Base-by-base conservation (phyloP, 1,140 invertebrate genomes). In the Carposina sasakii region DNA sequence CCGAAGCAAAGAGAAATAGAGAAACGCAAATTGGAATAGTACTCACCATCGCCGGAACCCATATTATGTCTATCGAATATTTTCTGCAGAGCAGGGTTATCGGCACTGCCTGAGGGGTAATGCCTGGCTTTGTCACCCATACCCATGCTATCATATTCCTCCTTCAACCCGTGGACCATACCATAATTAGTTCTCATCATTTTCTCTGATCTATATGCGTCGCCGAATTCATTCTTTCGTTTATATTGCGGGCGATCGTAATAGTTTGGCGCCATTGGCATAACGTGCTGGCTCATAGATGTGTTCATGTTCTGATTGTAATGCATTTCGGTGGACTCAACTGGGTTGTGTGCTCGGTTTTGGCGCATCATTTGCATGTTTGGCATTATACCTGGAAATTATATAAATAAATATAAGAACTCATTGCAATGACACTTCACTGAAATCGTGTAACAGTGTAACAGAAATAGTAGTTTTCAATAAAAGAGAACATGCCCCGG, bases 211-310 rank as follows among this genome's bases (percentile, higher is more conserved):
- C 77, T 71, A 37, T 74, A 84, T 0, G 66, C 51, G 46, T 79
- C 74, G 0, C 71, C 69, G 24, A 81, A 84, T 13, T 83, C 74
- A 45, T 76, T 78, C 52, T 85, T 85, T 37, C 75, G 56, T 45
- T 85, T 85, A 28, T 74, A 78, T 5, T 71, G 76, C 17, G 57
- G 55, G 19, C 83, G 61, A 12, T 85, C 81, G 58, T 82, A 85
- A 21, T 81, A 74, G 46, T 67, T 77, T 1, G 75, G 67, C 1
- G 71, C 55, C 51, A 81, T 70, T 4, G 77, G 75, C 42, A 77
- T 59, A 1, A 70, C 45, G 31, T 76, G 72, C 43, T 82, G 79
- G 20, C 58, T 73, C 8, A 67, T 24, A 1, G 76, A 54, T 1
- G 68, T 41, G n/a, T 52, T 60, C 59, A 77, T 77, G 43, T 54